Evolutionary conservation across 2,888 invertebrate genomes (phyloP), one percentile per base, ranked within the genome.

Genomic region (Notocelia uddmanniana): DNA sequence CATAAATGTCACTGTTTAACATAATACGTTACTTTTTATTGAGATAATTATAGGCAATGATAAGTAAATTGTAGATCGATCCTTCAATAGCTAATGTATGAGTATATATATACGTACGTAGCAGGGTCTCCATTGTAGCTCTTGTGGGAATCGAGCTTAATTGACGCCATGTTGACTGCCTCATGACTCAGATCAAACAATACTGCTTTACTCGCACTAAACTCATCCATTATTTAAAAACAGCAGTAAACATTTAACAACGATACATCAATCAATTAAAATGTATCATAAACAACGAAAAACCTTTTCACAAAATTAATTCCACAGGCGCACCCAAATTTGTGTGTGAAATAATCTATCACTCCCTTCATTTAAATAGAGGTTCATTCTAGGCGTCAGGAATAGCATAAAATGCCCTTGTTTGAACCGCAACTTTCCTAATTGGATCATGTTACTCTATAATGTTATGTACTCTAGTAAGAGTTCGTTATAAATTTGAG

Each of bases 191-290:
- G 23, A 23, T 23, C 23, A 54, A 54, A 54, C 23, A 15, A 54
- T 5, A 54, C 23, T 1, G 13, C 23, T 21, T 3, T 19, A 21
- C 21, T 54, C 52, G 13, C 21, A 54, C 52, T 11, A 10, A 52
- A 19, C 13, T 37, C 37, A 52, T 19, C 11, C 50, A 52, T 52
- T 52, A 48, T 26, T 62, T n/a, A 11, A 18, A 50, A 26, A n/a
- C 15, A 15, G 13, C 41, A 41, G 41, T 41, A n/a, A 41, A 41
- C 41, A n/a, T n/a, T 15, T 15, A 5, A 15, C 6, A 45, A 10
- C 41, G 31, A 3, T 41, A 18, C 15, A 69, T 70, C 64, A 52
- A 70, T 70, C 52, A 66, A 59, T 70, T 70, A 59, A 70, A 64
- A 64, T 50, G 15, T 45, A 21, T 50, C 45, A 60, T 31, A 15